Conservation (phyloP, 2,113 vertebrate species). For the Dicentrarchus labrax region DNA sequence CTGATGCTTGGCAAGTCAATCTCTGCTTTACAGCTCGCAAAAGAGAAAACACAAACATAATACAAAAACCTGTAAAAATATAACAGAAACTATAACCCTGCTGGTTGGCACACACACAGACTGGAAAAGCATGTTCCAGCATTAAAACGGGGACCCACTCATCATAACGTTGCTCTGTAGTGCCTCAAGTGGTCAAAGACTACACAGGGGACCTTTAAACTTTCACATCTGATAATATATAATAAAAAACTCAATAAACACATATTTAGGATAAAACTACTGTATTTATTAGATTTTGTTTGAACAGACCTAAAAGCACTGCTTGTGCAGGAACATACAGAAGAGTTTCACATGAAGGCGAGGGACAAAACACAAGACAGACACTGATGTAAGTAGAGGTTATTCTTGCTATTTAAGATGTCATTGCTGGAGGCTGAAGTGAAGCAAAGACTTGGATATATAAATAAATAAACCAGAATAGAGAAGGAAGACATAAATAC, state of each 20-base stretch:
- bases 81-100: neutral
- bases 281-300: constrained; percentile 71
- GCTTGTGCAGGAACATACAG: constrained; percentile 39
- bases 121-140: neutral
- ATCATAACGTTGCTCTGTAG: neutral
- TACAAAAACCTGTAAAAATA: neutral
- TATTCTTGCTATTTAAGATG: constrained; percentile 35
- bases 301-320: constrained; percentile 56
- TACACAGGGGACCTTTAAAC: neutral
- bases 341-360: constrained; percentile 27
- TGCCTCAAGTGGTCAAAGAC: constrained; percentile 3
- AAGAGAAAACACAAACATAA: neutral
- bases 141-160: neutral
- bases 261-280: constrained; percentile 61
- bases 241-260: constrained; percentile 35
- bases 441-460: constrained; percentile 50
- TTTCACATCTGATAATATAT: neutral
- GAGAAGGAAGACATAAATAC: constrained; percentile 67
- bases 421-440: constrained; percentile 34
- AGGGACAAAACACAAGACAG: constrained; percentile 58
- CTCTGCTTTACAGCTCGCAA: neutral
- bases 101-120: neutral
- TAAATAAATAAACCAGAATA: constrained; percentile 84
- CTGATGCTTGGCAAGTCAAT: neutral
- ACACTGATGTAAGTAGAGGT: constrained; percentile 55